Evolutionary conservation across 2,888 invertebrate species (phyloP).

Genomic region (Diaphora mendica): DNA sequence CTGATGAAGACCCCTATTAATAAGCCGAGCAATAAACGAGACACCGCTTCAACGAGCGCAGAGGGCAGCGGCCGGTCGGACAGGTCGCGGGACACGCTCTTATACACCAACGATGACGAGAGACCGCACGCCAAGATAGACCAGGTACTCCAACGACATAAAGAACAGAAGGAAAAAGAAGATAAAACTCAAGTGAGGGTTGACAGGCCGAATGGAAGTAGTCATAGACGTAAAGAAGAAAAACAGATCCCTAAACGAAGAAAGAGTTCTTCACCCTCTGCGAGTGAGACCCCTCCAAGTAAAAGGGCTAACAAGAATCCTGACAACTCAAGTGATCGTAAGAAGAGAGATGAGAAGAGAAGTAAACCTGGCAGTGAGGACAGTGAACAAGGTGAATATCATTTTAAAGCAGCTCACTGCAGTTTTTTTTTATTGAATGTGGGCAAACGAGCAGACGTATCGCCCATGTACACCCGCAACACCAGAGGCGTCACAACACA

Average conservation of each 20-base stretch:
- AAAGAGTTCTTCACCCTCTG: slow-evolving; percentile 17
- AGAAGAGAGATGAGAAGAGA: slow-evolving; percentile 10
- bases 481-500: too few relatives aligned
- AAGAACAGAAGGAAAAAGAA: slow-evolving; percentile 54
- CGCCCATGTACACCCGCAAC: too few relatives aligned
- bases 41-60: slow-evolving; percentile 7
- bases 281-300: neutral
- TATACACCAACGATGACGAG: slow-evolving; percentile 81
- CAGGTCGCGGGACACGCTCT: slow-evolving; percentile 72
- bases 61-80: slow-evolving; percentile 24
- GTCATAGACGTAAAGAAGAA: slow-evolving; percentile 3
- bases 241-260: slow-evolving; percentile 12
- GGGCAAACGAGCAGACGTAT: too few relatives aligned
- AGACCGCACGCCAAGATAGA: slow-evolving; percentile 77
- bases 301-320: slow-evolving; percentile 3
- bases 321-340: slow-evolving; percentile 7
- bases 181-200: slow-evolving; percentile 21
- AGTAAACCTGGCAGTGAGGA: slow-evolving; percentile 16
- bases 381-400: slow-evolving; percentile 18
- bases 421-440: too few relatives aligned
- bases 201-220: slow-evolving; percentile 3
- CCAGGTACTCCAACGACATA: slow-evolving; percentile 69
- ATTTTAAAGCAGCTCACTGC: neutral
- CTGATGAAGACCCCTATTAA: slow-evolving; percentile 66
- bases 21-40: slow-evolving; percentile 38